Conservation (phyloP, 1,140 invertebrate species). For the Sitodiplosis mosellana region DNA sequence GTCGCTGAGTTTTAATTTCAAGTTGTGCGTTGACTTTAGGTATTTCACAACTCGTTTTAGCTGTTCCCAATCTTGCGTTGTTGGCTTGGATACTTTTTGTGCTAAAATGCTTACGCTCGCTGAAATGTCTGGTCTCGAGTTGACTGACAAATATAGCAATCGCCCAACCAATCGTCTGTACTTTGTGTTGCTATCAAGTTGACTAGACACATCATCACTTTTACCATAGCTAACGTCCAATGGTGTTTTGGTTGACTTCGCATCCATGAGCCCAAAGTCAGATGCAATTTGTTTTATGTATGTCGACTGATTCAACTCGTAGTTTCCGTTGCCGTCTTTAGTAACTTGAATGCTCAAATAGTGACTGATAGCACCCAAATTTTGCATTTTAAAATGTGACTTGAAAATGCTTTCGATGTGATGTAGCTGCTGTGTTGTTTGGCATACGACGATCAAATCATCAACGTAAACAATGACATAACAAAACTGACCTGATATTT, state of each 20-base stretch:
- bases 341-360: constrained; percentile 12
- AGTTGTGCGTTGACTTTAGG: background rate
- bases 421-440: too few species aligned
- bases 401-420: constrained; percentile 2
- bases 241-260: constrained; percentile 4
- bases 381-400: constrained; percentile 11
- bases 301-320: constrained; percentile 2
- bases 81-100: background rate
- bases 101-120: too few species aligned
- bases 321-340: constrained; percentile 4
- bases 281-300: background rate
- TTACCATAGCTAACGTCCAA: constrained; percentile 5
- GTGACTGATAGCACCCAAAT: constrained; percentile 11
- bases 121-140: constrained; percentile 8
- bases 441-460: too few species aligned
- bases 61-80: background rate
- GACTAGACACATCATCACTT: constrained; percentile 1
- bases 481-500: background rate
- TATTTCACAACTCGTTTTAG: background rate
- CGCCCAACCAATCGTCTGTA: constrained; percentile 7
- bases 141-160: constrained; percentile 6
- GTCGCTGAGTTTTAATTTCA: background rate
- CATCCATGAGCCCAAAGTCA: constrained; percentile 1
- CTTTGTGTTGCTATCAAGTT: constrained; percentile 2
- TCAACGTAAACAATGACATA: constrained; percentile 6